Evolutionary conservation across 2,888 invertebrate genomes (phyloP).

Genomic region (Yponomeuta malinellus): DNA sequence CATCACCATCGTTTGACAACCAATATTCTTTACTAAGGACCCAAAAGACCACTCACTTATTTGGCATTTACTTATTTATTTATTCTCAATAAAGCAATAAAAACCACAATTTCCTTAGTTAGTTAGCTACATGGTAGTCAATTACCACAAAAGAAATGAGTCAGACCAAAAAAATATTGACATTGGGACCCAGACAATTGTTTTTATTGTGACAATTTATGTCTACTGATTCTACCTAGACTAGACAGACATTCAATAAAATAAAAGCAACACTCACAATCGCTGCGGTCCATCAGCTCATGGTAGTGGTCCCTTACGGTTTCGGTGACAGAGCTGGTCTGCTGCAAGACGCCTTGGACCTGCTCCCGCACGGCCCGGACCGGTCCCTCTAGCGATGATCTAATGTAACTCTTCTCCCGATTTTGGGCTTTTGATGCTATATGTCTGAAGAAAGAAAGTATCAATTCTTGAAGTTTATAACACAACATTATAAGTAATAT

Average conservation of each 20-base stretch:
- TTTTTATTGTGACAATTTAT: no score
- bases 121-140: background rate
- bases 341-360: constrained; percentile 44
- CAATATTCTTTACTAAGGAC: no score
- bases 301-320: constrained; percentile 48
- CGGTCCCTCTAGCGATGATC: constrained; percentile 41
- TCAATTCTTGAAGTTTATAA: no score
- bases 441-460: constrained; percentile 32
- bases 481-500: no score
- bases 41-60: no score
- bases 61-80: no score
- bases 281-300: constrained; percentile 49
- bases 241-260: no score
- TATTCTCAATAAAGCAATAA: no score
- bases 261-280: constrained; percentile 40
- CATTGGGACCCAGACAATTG: background rate
- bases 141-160: background rate
- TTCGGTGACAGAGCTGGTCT: constrained; percentile 48
- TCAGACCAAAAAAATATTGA: background rate
- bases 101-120: no score
- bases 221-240: no score
- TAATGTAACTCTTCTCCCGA: constrained; percentile 36
- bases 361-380: constrained; percentile 51
- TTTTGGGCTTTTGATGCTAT: constrained; percentile 33
- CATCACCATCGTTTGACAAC: no score